These are phyloP conservation scores for Ptilonorhynchus violaceus DNA, from an alignment of 2,113 vertebrate species.

Conservation along the genomic window DNA sequence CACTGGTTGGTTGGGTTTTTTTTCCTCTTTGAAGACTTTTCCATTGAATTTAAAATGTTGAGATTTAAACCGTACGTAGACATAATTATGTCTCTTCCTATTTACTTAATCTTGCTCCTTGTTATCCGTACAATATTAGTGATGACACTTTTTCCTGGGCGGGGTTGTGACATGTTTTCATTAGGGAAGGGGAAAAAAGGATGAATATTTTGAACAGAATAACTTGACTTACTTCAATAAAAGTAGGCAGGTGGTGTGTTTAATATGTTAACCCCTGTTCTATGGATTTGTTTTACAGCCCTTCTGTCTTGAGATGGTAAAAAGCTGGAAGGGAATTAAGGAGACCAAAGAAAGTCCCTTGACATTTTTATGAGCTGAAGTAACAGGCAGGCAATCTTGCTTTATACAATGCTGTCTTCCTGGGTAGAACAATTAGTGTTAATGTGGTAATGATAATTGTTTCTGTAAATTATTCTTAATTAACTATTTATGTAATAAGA, in stretches of 20 bases:
- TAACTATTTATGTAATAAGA: conserved; percentile 61
- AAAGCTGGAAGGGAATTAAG: conserved; percentile 11
- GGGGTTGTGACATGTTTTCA: neutral
- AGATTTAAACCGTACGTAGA: neutral
- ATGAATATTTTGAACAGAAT: neutral
- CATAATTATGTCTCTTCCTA: neutral
- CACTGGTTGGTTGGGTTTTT: neutral
- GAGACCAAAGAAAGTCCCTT: conserved; percentile 9
- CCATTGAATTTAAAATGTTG: neutral
- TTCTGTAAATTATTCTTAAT: conserved; percentile 65
- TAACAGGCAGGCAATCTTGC: neutral
- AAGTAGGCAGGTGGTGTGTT: neutral
- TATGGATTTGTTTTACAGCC: neutral
- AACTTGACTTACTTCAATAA: neutral
- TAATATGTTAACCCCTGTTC: neutral
- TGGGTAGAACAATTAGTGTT: conserved; percentile 54
- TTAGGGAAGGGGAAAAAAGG: neutral
- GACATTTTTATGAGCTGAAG: neutral
- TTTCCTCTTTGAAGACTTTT: neutral
- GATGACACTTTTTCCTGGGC: neutral
- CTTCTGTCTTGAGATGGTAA: neutral
- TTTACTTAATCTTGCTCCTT: neutral
- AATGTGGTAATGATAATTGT: conserved; percentile 55
- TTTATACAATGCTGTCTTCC: conserved; percentile 32
- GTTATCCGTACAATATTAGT: neutral